A percentile compares a stretch with the other conserved stretches of the same genome.
phyloP scores from a whole-genome alignment of 2,113 vertebrate genomes.

The Oryctolagus cuniculus region mOryCun1.1 NC_091436.1:37082501-37083000 shows the following conservation, averaged over 20 bases:
- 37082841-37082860: not conserved
- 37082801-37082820: conserved; percentile 44
- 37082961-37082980: conserved; percentile 79
- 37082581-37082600: not conserved
- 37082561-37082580: conserved; percentile 23
- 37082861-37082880: conserved; percentile 78
- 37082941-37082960: conserved; percentile 85
- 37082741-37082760: conserved; percentile 26
- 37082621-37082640: not conserved
- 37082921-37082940: conserved; percentile 77
- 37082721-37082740: not conserved
- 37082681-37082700: not conserved
- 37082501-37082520: too few species aligned
- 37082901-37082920: conserved; percentile 70
- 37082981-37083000: conserved; percentile 84
- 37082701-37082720: not conserved
- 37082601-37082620: conserved; percentile 29
- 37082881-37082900: conserved; percentile 74
- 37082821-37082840: conserved; percentile 58
- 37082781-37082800: conserved; percentile 57
- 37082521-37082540: not conserved
- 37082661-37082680: not conserved
- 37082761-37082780: conserved; percentile 4
- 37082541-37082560: conserved; percentile 57
- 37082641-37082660: not conserved